Conservation (phyloP, 2,888 invertebrate species). For the Anarsia innoxiella region DNA sequence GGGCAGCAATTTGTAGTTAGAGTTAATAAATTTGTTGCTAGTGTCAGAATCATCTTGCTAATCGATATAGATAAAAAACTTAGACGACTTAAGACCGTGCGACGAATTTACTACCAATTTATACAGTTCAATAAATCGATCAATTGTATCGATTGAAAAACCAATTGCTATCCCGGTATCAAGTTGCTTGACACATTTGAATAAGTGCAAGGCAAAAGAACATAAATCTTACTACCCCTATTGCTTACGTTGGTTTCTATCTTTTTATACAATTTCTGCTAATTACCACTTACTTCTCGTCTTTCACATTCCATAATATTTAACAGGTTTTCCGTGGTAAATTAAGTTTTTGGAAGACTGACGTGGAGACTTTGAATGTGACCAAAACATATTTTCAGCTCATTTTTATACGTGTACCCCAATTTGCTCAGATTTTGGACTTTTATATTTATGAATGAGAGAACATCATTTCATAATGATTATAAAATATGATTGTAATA, state of each 20-base stretch:
- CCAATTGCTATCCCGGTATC: constrained; percentile 48
- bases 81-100: constrained; percentile 44
- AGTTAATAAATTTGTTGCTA: constrained; percentile 48
- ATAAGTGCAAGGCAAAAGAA: too few relatives aligned
- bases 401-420: constrained; percentile 49
- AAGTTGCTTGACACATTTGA: constrained; percentile 23
- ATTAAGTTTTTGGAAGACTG: constrained; percentile 69
- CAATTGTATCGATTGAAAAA: constrained; percentile 26
- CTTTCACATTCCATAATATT: constrained; percentile 59
- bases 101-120: constrained; percentile 51
- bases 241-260: constrained; percentile 40
- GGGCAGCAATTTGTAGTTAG: constrained; percentile 65
- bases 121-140: too few relatives aligned
- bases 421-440: constrained; percentile 58
- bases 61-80: constrained; percentile 41
- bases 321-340: constrained; percentile 46
- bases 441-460: constrained; percentile 37
- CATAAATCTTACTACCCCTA: constrained; percentile 32
- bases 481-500: constrained; percentile 39
- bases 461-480: constrained; percentile 27
- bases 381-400: constrained; percentile 54
- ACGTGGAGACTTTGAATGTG: constrained; percentile 56
- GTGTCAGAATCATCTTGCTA: constrained; percentile 53
- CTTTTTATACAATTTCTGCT: too few relatives aligned
- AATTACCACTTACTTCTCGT: constrained; percentile 32